Base-by-base conservation (phyloP, 2,113 vertebrate species). In the Mastomys natalensis region DNA sequence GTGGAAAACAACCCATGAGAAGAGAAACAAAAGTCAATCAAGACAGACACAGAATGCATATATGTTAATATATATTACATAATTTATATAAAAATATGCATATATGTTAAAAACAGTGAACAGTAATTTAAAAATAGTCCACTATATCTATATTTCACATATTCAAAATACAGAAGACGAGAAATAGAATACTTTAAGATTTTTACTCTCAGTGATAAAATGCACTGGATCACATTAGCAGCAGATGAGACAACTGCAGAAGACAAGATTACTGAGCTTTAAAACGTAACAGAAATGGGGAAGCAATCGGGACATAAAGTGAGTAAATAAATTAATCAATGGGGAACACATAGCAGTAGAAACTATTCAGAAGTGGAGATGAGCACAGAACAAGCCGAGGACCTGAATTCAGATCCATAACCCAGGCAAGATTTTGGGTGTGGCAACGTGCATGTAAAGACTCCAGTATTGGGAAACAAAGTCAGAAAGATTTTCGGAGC, bases 41-140 rank as follows among this genome's bases (percentile, higher is more conserved):
- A 94, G 93, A 94, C 43, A 90, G 51, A 95, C 45, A 29, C 60
- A 94, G 45, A 92, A 95, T 22, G 51, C 51, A 53, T 43, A 89
- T 1, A n/a, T 43, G 60, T 26, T 17, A 40, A 74, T 43, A 74
- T 24, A 31, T 68, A 68, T 72, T 21, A 72, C 7, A 70, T 17
- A 17, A 68, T 68, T 40, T 72, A 72, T 21, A 40, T 72, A 72
- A 7, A 29, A 68, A 64, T 29, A 68, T 68, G 13, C 31, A 53
- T 77, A 72, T 10, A 93, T 89, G 6, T 80, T 96, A 86, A 95
- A 68, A 81, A 89, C 48, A 92, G 45, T 7, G 73, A 34, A 77
- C 7, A 91, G 26, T 16, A 2, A 48, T 53, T 87, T 96, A 60
- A 60, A 92, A 88, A 76, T 78, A n/a, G 85, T 51, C 45, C 9